These are phyloP conservation scores for Frankliniella fusca DNA, from an alignment of 2,888 invertebrate species.

Conservation along the genomic window DNA sequence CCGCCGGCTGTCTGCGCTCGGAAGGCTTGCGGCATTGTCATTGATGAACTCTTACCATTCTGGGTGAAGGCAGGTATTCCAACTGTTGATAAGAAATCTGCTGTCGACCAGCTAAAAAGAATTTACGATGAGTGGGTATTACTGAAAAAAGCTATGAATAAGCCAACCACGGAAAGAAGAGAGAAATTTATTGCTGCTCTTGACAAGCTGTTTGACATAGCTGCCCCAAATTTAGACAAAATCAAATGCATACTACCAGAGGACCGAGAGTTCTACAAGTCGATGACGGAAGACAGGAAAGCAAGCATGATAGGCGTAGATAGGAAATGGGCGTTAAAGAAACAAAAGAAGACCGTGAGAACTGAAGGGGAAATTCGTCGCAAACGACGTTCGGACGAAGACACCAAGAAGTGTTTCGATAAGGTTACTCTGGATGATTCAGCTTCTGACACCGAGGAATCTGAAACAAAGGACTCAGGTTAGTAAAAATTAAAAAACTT, in stretches of 20 bases:
- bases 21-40: not conserved
- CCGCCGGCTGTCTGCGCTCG: not conserved
- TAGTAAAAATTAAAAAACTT: not conserved
- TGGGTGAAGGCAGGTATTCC: not conserved
- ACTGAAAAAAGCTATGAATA: not conserved
- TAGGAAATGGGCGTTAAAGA: not conserved
- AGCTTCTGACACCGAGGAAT: not conserved
- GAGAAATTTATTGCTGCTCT: not conserved
- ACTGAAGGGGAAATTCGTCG: not conserved
- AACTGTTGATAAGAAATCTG: not conserved
- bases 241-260: not conserved
- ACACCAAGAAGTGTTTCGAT: not conserved
- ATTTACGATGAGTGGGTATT: not conserved
- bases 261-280: not conserved
- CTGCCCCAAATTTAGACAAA: not conserved
- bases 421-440: not conserved
- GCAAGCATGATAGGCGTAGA: not conserved
- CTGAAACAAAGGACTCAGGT: not conserved
- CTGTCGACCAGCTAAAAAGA: not conserved
- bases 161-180: not conserved
- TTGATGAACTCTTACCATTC: not conserved
- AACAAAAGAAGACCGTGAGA: not conserved
- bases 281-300: not conserved
- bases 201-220: not conserved
- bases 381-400: not conserved